Evolutionary conservation across 2,113 vertebrate genomes (phyloP), one percentile per base, ranked within the genome.

Genomic region (Syngnathus typhle): DNA sequence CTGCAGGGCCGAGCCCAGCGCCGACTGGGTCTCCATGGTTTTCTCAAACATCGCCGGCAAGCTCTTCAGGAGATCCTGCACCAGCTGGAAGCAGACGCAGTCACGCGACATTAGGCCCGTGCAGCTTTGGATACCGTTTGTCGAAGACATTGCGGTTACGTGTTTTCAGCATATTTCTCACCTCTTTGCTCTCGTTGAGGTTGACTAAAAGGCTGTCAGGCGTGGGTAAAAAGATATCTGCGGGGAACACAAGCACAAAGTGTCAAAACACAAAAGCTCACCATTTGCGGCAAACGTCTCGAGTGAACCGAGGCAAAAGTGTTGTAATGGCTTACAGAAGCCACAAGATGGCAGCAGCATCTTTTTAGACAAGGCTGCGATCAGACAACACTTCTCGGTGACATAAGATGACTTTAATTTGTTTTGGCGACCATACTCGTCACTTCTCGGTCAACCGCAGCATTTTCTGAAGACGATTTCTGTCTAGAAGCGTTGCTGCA

Each of bases 191-290:
- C 90, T 99, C 96, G 82, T 93, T 97, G 90, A 98, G 92, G 86
- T 98, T 99, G 74, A 98, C 95, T 87, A 98, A 1, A 87, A 99
- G 91, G 88, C 96, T 96, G 89, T 98, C 96, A 87, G 96, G 95
- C 90, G 95, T 96, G 70, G 96, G 96, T 91, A 99, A 92, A 89
- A 99, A 99, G 74, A 99, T 93, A 92, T 99, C 96, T 99, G 91
- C 70, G 91, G 86, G 69, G 46, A 51, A 88, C 56, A 87, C 73
- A 78, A 76, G 12, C 4, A 3, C 27, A 27, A 27, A 27, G 27
- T 27, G 27, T 27, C 27, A 27, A 27, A 27, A 27, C 27, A 27
- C 27, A 27, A 27, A 27, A 27, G 6, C 47, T 6, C 18, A 12
- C 12, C 39, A 41, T 41, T 41, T 47, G 46, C 5, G 5, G 5